phyloP scores from a whole-genome alignment of 2,888 invertebrate species.

The Habrosyne pyritoides region DNA sequence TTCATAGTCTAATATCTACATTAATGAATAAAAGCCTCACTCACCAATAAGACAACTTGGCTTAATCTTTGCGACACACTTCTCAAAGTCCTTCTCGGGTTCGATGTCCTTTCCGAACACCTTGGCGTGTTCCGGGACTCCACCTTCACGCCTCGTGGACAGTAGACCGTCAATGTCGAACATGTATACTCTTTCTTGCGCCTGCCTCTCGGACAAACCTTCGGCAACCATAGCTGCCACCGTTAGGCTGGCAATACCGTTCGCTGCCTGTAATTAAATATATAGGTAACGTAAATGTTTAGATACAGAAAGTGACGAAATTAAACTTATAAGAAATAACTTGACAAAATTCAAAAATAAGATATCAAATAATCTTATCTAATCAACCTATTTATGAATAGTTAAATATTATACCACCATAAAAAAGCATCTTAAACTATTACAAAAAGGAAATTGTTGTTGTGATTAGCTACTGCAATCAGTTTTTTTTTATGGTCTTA shows the following conservation, averaged over 20 bases:
- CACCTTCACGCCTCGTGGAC: conserved; percentile 86
- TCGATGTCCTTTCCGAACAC: conserved; percentile 91
- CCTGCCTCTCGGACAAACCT: conserved; percentile 86
- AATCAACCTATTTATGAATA: too few relatives aligned
- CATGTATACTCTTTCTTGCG: conserved; percentile 96
- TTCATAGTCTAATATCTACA: too few relatives aligned
- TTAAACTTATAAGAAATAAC: too few relatives aligned
- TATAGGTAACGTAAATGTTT: neutral
- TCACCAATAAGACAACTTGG: conserved; percentile 95
- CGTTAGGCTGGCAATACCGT: conserved; percentile 95
- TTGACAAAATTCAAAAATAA: neutral
- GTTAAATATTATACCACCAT: too few relatives aligned
- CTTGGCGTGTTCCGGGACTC: conserved; percentile 87
- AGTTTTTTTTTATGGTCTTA: too few relatives aligned
- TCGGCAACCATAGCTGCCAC: conserved; percentile 94
- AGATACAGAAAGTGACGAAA: neutral
- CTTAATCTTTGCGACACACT: conserved; percentile 92
- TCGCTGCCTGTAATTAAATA: conserved; percentile 87
- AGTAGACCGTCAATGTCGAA: conserved; percentile 96
- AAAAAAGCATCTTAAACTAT: too few relatives aligned
- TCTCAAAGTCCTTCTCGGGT: conserved; percentile 90
- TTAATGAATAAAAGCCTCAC: too few relatives aligned
- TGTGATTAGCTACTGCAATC: too few relatives aligned
- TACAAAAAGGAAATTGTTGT: too few relatives aligned
- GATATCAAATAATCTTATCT: too few relatives aligned